Conservation (phyloP, 2,113 vertebrate species). For the Sarotherodon lohbergeri region DNA sequence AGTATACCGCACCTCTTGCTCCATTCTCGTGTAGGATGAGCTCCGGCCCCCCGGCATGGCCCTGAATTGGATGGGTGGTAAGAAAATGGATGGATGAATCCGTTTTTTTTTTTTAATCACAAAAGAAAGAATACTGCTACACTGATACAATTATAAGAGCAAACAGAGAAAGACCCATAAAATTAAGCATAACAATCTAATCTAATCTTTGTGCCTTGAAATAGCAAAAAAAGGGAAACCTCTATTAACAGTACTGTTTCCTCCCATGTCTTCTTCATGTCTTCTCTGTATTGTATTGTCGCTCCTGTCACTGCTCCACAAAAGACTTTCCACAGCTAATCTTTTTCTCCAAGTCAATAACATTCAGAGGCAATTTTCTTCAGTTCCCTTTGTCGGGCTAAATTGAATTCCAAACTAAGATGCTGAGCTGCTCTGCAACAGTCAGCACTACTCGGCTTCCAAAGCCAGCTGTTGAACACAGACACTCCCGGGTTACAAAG, state of each 20-base stretch:
- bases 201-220: not conserved
- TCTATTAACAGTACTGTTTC: not conserved
- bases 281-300: not conserved
- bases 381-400: not conserved
- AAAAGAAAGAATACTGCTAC: not conserved
- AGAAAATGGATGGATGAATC: not conserved
- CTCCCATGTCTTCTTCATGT: not conserved
- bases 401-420: conserved; percentile 28
- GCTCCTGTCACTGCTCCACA: not conserved
- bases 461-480: not conserved
- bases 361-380: conserved; percentile 23
- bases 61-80: fast-evolving
- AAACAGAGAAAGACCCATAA: not conserved
- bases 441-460: conserved; percentile 19
- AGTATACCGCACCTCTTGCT: not conserved
- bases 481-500: not conserved
- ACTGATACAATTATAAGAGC: not conserved
- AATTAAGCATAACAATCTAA: not conserved
- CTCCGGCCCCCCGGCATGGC: not conserved
- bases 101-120: not conserved
- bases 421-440: not conserved
- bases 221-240: not conserved
- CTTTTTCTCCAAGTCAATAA: conserved; percentile 38
- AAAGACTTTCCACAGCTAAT: conserved; percentile 11
- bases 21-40: fast-evolving